Percentiles rank a stretch among this genome's conserved stretches.
These are phyloP conservation scores for Caenorhabditis sp. DNA, from an alignment of 2,888 invertebrate genomes.

Conservation along the genomic window DNA sequence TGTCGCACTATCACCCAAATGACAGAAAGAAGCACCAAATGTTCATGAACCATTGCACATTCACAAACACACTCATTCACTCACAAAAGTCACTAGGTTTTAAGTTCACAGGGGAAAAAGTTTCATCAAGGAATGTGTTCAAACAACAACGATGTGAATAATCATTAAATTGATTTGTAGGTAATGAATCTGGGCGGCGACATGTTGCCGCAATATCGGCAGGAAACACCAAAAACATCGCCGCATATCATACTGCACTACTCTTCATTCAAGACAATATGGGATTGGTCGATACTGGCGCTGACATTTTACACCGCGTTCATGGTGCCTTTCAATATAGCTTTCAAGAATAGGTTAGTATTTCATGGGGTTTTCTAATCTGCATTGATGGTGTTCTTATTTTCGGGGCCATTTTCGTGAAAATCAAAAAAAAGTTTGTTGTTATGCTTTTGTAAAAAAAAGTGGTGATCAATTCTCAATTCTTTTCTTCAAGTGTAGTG, in stretches of 20 bases:
- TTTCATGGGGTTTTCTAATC: neutral
- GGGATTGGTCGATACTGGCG: slow-evolving; percentile 99
- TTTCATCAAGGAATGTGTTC: too few species aligned
- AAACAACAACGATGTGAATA: neutral
- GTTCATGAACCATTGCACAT: too few species aligned
- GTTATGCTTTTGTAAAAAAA: too few species aligned
- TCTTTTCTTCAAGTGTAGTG: too few species aligned
- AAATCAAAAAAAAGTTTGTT: too few species aligned
- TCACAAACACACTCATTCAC: neutral
- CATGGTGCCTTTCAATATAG: slow-evolving; percentile 98
- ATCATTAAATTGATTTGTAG: slow-evolving; percentile 38
- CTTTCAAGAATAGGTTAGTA: slow-evolving; percentile 90
- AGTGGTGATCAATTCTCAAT: too few species aligned
- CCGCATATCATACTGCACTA: slow-evolving; percentile 99
- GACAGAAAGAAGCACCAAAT: slow-evolving; percentile 39
- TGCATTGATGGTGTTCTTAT: neutral
- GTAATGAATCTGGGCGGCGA: slow-evolving; percentile 94
- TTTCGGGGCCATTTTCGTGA: too few species aligned
- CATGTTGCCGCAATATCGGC: slow-evolving; percentile 95
- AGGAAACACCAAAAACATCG: slow-evolving; percentile 99
- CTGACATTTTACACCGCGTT: slow-evolving; percentile 99
- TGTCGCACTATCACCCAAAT: slow-evolving; percentile 6
- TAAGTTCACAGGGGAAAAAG: neutral
- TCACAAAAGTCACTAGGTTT: slow-evolving; percentile 25
- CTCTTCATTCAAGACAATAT: slow-evolving; percentile 92